Evolutionary conservation across 2,888 invertebrate genomes (phyloP), one percentile per base, ranked within the genome.

Genomic region (Dryadula phaetusa): DNA sequence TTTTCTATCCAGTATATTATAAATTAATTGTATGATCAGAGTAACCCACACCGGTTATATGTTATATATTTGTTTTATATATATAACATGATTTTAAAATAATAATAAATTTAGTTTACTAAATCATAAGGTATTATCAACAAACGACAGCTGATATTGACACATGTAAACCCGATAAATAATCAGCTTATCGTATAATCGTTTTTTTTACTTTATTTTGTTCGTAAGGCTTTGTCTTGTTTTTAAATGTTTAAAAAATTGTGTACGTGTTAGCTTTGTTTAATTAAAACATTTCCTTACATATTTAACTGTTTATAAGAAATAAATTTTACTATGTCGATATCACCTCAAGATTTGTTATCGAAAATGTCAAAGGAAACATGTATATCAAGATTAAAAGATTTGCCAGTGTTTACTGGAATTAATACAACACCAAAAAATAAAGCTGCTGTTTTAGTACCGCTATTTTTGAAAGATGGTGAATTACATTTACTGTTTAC

Each of bases 401-500:
- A 87, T 73, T 81, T 93, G 92, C 96, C 86, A 88, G 94, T 80
- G 85, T 81, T 93, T 62, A 80, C 87, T 49, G 49, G 66, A 1
- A 70, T 68, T 46, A 73, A 76, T 58, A 74, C 76, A 70, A 74
- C 75, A 64, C 81, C 82, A 14, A 84, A 84, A 64, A 28, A 53
- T 4, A 86, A 86, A 62, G 97, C 98, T 0, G 96, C 98, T 18
- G 97, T 98, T 47, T 90, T 99, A 56, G 94, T 98, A 52, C 97
- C 98, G 0, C 78, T 98, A 46, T 98, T 98, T 82, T 87, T 94
- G 20, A 92, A 95, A 18, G 84, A 94, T 67, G 94, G 94, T 25
- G 94, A 95, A 82, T 93, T 97, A 18, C 96, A 96, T 60, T 84
- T 98, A 22, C 87, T 98, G 10, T 98, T 97, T 81, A 98, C 98